Conservation (phyloP, 2,797 vertebrate species). For the Diplodus puntazzo region DNA sequence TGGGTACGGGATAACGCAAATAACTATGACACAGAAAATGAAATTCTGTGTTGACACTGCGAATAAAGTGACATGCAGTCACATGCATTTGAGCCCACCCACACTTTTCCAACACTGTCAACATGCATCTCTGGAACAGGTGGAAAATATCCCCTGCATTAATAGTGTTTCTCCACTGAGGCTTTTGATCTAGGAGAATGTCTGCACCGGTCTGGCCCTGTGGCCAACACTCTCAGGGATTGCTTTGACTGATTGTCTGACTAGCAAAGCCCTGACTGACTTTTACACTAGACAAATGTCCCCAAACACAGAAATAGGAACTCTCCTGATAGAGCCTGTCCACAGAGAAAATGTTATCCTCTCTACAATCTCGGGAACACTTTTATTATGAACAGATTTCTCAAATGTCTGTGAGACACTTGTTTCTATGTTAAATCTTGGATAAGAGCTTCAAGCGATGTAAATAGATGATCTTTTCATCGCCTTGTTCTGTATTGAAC, state of each 20-base stretch:
- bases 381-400: background rate
- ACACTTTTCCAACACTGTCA: conserved; percentile 16
- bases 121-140: conserved; percentile 35
- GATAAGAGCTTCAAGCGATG: background rate
- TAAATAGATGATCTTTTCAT: conserved; percentile 13
- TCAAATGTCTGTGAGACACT: background rate
- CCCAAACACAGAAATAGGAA: conserved; percentile 6
- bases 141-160: conserved; percentile 29
- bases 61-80: conserved; percentile 12
- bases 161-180: conserved; percentile 23
- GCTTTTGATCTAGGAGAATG: conserved; percentile 37
- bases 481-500: conserved; percentile 17
- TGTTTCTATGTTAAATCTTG: conserved; percentile 6
- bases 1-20: conserved; percentile 33
- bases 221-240: conserved; percentile 16
- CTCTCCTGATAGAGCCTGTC: background rate
- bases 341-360: background rate
- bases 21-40: conserved; percentile 26
- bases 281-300: conserved; percentile 19
- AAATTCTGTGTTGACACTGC: background rate
- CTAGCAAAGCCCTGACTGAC: conserved; percentile 15
- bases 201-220: conserved; percentile 12
- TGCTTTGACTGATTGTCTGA: conserved; percentile 15
- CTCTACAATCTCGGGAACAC: background rate
- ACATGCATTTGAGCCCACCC: conserved; percentile 10